Percentiles rank a stretch among this genome's conserved stretches.
Conservation (phyloP, 2,797 vertebrate genomes). For the Acrossocheilus wenchowensis region DNA sequence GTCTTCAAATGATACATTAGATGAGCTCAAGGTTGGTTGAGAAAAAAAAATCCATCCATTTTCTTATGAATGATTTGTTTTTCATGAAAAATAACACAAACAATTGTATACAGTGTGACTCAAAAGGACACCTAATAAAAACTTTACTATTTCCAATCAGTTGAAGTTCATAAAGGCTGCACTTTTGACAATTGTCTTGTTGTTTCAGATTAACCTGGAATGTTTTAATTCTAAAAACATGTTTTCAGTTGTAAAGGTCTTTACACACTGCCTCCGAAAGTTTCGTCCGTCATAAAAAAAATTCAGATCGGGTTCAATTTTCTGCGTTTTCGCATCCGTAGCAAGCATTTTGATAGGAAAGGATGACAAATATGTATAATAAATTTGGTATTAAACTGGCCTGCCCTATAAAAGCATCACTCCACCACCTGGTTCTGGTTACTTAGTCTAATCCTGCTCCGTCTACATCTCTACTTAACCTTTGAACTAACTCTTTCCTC, state of each 20-base stretch:
- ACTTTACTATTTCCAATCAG: not conserved
- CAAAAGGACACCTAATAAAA: constrained; percentile 47
- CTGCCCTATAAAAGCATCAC: not conserved
- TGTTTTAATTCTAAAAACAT: not conserved
- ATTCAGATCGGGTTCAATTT: too few species aligned
- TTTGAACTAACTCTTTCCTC: not conserved
- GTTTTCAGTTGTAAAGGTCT: not conserved
- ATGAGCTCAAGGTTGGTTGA: constrained; percentile 13
- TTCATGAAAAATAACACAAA: not conserved
- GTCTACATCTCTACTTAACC: not conserved
- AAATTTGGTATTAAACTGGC: not conserved
- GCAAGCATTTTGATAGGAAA: too few species aligned
- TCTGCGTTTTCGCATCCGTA: too few species aligned
- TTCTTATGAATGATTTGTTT: constrained; percentile 8
- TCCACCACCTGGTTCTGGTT: not conserved
- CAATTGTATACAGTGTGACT: not conserved
- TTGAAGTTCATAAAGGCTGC: not conserved
- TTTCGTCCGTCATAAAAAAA: too few species aligned
- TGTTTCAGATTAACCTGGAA: not conserved
- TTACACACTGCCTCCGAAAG: too few species aligned
- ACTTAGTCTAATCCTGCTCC: not conserved
- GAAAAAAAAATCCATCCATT: constrained; percentile 7
- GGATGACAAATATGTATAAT: too few species aligned
- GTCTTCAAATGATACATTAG: constrained; percentile 24
- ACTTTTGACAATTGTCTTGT: not conserved